phyloP scores from a whole-genome alignment of 1,140 invertebrate genomes.

The Geopemphigus sp. region DNA sequence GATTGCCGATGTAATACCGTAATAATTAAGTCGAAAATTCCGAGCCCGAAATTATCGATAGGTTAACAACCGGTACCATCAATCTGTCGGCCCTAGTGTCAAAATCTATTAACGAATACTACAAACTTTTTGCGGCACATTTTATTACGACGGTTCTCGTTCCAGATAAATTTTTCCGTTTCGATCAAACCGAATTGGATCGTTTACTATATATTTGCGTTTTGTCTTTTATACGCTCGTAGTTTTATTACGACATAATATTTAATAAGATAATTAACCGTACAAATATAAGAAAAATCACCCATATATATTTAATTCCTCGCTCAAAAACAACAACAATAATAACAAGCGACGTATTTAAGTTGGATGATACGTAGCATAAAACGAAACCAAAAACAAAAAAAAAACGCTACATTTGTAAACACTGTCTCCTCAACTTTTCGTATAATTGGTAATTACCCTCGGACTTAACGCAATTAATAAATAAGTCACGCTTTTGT shows the following conservation, averaged over 20 bases:
- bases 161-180: neutral
- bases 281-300: too few species aligned
- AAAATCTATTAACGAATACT: conserved; percentile 10
- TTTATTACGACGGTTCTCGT: neutral
- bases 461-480: neutral
- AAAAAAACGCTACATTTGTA: neutral
- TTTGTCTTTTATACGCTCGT: neutral
- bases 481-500: conserved; percentile 9
- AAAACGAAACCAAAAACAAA: too few species aligned
- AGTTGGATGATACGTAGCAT: too few species aligned
- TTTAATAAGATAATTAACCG: neutral
- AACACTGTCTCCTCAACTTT: neutral
- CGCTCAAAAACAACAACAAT: neutral
- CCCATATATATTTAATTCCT: neutral
- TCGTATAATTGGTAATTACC: conserved; percentile 1
- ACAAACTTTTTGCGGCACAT: neutral
- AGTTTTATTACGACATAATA: neutral
- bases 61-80: neutral
- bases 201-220: neutral
- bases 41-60: neutral
- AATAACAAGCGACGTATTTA: neutral
- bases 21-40: conserved; percentile 32
- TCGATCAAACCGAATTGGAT: neutral
- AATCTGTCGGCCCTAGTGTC: conserved; percentile 3
- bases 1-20: neutral